These are phyloP conservation scores for Eutolmus rufibarbis DNA, from an alignment of 2,888 invertebrate genomes.

Conservation along the genomic window DNA sequence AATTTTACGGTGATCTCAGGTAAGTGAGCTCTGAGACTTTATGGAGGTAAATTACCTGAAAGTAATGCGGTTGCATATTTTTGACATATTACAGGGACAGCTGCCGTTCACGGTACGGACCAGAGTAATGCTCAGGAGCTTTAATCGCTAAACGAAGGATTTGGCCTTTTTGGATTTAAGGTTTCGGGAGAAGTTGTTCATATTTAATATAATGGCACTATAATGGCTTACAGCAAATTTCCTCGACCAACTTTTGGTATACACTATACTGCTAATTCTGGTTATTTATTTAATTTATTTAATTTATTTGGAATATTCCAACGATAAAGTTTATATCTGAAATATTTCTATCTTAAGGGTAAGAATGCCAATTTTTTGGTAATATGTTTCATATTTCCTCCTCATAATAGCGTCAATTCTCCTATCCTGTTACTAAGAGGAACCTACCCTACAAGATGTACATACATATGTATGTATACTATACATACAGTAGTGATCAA, in stretches of 20 bases:
- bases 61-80: constrained; percentile 29
- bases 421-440: too few relatives aligned
- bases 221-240: neutral
- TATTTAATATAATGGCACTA: neutral
- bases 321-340: too few relatives aligned
- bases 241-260: neutral
- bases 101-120: neutral
- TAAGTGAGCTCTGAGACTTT: constrained; percentile 24
- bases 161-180: neutral
- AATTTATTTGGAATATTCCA: too few relatives aligned
- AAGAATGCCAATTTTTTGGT: too few relatives aligned
- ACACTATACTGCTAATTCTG: neutral
- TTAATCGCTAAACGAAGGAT: neutral
- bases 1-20: constrained; percentile 33
- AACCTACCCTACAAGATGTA: too few relatives aligned
- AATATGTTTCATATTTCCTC: too few relatives aligned
- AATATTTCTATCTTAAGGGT: too few relatives aligned
- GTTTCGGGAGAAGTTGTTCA: neutral
- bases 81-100: neutral
- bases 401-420: too few relatives aligned
- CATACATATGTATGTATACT: too few relatives aligned
- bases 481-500: too few relatives aligned
- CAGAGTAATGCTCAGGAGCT: neutral
- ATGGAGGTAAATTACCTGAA: constrained; percentile 15
- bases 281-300: neutral